These are phyloP conservation scores for Pseudomyrmex pallidus DNA, from an alignment of 1,140 invertebrate species.

Conservation along the genomic window DNA sequence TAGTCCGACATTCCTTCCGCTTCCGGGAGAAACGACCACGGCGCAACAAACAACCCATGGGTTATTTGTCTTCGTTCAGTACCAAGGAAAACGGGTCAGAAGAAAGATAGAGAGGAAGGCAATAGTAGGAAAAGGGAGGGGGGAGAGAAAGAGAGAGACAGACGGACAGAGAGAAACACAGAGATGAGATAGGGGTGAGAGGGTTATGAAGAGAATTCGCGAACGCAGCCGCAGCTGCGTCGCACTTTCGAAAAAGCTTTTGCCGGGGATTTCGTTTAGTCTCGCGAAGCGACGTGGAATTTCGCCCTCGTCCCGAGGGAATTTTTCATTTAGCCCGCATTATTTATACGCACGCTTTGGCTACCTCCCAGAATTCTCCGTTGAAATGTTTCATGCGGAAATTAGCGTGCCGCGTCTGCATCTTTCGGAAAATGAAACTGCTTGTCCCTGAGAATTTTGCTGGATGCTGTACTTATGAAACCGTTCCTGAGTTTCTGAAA, in stretches of 20 bases:
- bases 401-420: slow-evolving; percentile 54
- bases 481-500: background rate
- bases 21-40: slow-evolving; percentile 52
- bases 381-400: slow-evolving; percentile 55
- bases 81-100: slow-evolving; percentile 35
- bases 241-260: slow-evolving; percentile 51
- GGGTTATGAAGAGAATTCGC: slow-evolving; percentile 56
- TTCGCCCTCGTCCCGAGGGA: slow-evolving; percentile 45
- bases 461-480: slow-evolving; percentile 28
- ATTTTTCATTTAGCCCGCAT: slow-evolving; percentile 58
- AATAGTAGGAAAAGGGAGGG: background rate
- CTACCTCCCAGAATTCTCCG: slow-evolving; percentile 43
- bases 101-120: slow-evolving; percentile 7
- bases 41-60: slow-evolving; percentile 54
- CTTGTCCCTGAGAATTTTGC: slow-evolving; percentile 44
- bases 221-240: slow-evolving; percentile 50
- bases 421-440: slow-evolving; percentile 57
- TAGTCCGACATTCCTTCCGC: slow-evolving; percentile 49
- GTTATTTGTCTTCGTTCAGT: slow-evolving; percentile 58
- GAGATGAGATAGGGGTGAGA: slow-evolving; percentile 1
- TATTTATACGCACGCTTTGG: slow-evolving; percentile 62
- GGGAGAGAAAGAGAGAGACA: background rate
- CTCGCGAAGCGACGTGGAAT: slow-evolving; percentile 39
- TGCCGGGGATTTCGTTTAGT: slow-evolving; percentile 49
- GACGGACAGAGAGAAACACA: background rate